Evolutionary conservation across 2,888 invertebrate species (phyloP).

Genomic region (Anthophora plumipes): DNA sequence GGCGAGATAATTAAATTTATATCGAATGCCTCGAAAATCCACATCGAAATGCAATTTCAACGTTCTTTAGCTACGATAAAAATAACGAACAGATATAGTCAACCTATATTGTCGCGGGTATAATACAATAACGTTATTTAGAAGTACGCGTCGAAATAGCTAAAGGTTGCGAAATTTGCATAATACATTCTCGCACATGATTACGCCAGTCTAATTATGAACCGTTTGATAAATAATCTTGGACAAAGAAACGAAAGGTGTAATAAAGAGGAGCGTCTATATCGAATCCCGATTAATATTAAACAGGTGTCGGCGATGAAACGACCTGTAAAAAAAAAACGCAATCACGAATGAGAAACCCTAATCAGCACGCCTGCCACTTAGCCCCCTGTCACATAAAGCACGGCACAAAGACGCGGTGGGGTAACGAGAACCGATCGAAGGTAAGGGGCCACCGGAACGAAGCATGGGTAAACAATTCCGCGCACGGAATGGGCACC

Average conservation of each 20-base stretch:
- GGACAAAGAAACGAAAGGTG: too few relatives aligned
- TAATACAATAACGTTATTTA: too few relatives aligned
- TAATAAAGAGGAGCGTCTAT: neutral
- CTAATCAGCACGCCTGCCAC: constrained; percentile 54
- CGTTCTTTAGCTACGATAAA: too few relatives aligned
- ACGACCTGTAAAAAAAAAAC: constrained; percentile 7
- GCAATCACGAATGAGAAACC: constrained; percentile 26
- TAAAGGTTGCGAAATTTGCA: neutral
- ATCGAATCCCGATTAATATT: constrained; percentile 28
- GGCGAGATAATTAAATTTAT: too few relatives aligned
- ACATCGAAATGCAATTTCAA: too few relatives aligned
- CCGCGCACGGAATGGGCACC: constrained; percentile 61
- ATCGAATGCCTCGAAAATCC: too few relatives aligned
- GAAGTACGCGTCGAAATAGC: too few relatives aligned
- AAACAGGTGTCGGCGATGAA: constrained; percentile 2
- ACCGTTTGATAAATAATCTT: neutral
- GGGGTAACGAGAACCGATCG: constrained; percentile 43
- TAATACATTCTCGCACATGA: neutral
- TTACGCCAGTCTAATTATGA: neutral
- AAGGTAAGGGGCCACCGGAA: constrained; percentile 32
- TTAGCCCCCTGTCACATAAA: constrained; percentile 49
- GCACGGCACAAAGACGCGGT: constrained; percentile 37
- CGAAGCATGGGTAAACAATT: constrained; percentile 65
- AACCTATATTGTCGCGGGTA: too few relatives aligned
- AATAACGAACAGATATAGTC: too few relatives aligned